Evolutionary conservation across 2,888 invertebrate genomes (phyloP).

Genomic region (Phyllotreta cruciferae): DNA sequence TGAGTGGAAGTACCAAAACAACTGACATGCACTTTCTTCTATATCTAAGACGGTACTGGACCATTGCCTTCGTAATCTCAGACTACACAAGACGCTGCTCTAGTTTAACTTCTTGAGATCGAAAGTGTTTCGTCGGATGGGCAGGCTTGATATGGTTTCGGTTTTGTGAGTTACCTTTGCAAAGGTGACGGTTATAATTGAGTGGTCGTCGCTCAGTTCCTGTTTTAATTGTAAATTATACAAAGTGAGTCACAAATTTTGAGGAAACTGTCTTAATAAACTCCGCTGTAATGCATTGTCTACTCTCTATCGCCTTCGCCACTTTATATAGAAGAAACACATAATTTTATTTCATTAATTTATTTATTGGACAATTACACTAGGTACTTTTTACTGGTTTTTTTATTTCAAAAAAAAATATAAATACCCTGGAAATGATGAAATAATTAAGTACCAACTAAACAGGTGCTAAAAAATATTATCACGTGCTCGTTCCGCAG

Average conservation of each 20-base stretch:
- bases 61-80: slow-evolving; percentile 53
- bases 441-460: no score
- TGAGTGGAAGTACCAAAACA: slow-evolving; percentile 44
- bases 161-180: slow-evolving; percentile 51
- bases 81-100: slow-evolving; percentile 57
- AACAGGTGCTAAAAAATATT: no score
- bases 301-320: no score
- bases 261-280: background rate
- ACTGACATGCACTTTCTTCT: slow-evolving; percentile 51
- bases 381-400: no score
- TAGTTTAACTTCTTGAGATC: slow-evolving; percentile 56
- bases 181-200: slow-evolving; percentile 47
- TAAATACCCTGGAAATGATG: no score
- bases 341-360: no score
- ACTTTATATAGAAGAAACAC: no score
- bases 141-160: slow-evolving; percentile 56
- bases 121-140: slow-evolving; percentile 59
- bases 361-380: no score
- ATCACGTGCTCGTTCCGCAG: no score
- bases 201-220: slow-evolving; percentile 52
- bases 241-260: slow-evolving; percentile 21
- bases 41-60: slow-evolving; percentile 55
- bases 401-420: no score
- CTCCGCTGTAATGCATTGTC: no score
- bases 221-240: slow-evolving; percentile 45